Conservation (phyloP, 2,888 invertebrate genomes). For the Phlogophora meticulosa region DNA sequence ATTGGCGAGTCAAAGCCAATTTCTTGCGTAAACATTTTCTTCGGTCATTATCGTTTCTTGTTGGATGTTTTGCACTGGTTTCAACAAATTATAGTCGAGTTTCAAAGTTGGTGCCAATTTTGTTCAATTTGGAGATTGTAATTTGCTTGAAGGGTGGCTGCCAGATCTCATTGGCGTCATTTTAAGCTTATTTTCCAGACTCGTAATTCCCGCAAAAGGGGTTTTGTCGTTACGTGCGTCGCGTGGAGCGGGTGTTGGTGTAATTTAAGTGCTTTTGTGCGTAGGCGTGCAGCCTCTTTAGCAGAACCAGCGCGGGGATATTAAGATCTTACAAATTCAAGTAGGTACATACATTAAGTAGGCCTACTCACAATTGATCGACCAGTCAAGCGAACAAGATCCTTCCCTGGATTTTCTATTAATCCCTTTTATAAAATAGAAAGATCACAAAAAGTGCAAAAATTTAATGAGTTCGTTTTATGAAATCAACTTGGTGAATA, state of each 20-base stretch:
- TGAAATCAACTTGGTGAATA: not conserved
- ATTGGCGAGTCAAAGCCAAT: slow-evolving; percentile 83
- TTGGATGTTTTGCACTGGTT: slow-evolving; percentile 73
- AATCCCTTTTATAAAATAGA: not conserved
- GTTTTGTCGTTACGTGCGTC: slow-evolving; percentile 57
- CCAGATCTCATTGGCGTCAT: slow-evolving; percentile 62
- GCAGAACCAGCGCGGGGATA: slow-evolving; percentile 27
- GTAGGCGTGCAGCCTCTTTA: slow-evolving; percentile 48
- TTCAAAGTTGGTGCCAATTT: slow-evolving; percentile 65
- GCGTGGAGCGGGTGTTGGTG: slow-evolving; percentile 43
- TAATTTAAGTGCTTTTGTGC: slow-evolving; percentile 63
- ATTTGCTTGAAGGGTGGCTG: slow-evolving; percentile 65
- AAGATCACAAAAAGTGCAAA: not conserved
- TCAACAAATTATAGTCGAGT: slow-evolving; percentile 65
- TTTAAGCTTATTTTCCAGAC: slow-evolving; percentile 67
- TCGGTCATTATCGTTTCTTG: slow-evolving; percentile 82
- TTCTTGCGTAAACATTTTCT: slow-evolving; percentile 86
- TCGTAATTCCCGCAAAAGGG: slow-evolving; percentile 60
- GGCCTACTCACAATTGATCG: not conserved
- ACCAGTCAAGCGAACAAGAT: not conserved
- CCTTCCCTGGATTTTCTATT: not conserved
- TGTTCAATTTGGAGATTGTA: slow-evolving; percentile 64
- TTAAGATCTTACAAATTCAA: slow-evolving; percentile 42
- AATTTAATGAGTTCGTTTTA: not conserved
- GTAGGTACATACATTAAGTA: slow-evolving; percentile 5